Evolutionary conservation across 2,113 vertebrate species (phyloP).

Genomic region (Potamarius usumacintae): DNA sequence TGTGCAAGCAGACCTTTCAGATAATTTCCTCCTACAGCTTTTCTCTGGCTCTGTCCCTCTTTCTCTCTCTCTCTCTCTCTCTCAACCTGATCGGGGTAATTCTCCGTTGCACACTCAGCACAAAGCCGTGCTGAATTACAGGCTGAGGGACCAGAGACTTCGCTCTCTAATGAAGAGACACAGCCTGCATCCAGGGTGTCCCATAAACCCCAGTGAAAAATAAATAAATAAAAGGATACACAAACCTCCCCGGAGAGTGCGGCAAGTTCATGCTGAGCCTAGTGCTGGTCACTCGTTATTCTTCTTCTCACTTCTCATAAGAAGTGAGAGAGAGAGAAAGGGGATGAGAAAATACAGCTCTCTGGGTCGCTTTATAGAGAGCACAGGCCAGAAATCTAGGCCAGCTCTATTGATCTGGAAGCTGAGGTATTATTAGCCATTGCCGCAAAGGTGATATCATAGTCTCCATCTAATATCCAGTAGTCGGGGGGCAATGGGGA

Average conservation of each 20-base stretch:
- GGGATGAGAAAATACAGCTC: conserved; percentile 49
- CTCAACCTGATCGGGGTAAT: conserved; percentile 27
- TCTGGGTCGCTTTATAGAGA: conserved; percentile 77
- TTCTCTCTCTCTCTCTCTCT: not conserved
- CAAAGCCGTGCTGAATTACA: conserved; percentile 51
- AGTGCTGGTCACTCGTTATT: conserved; percentile 71
- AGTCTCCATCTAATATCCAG: conserved; percentile 69
- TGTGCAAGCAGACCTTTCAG: conserved; percentile 18
- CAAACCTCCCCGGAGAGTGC: conserved; percentile 43
- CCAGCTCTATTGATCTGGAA: conserved; percentile 78
- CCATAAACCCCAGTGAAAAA: conserved; percentile 51
- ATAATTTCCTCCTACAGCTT: conserved; percentile 15
- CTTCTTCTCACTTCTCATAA: conserved; percentile 62
- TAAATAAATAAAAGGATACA: conserved; percentile 20
- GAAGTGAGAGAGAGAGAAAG: conserved; percentile 50
- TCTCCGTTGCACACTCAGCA: conserved; percentile 50
- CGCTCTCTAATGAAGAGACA: conserved; percentile 67
- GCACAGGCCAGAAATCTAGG: conserved; percentile 69
- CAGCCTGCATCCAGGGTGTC: conserved; percentile 60
- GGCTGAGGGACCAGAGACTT: conserved; percentile 32
- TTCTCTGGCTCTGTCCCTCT: not conserved
- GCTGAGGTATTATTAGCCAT: conserved; percentile 74
- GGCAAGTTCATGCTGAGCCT: conserved; percentile 20
- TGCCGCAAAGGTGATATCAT: conserved; percentile 73
- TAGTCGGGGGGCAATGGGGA: conserved; percentile 55